Evolutionary conservation across 1,140 invertebrate genomes (phyloP).

Genomic region (Drosophila triauraria): DNA sequence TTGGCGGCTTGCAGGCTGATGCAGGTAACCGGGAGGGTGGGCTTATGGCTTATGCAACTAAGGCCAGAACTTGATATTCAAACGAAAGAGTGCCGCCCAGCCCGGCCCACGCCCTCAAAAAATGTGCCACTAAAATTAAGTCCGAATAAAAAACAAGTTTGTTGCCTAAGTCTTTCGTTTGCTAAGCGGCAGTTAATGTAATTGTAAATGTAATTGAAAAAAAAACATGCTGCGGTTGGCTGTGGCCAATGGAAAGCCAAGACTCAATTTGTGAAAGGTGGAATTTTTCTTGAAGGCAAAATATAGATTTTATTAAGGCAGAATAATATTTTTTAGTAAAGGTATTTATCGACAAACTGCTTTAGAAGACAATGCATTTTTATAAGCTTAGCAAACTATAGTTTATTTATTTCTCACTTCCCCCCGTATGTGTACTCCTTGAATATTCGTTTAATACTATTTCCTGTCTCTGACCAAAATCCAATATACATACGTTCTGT

Average conservation of each 20-base stretch:
- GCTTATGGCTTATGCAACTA: conserved; percentile 50
- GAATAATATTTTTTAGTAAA: neutral
- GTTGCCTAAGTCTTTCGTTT: conserved; percentile 73
- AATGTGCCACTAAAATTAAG: conserved; percentile 29
- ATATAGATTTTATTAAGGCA: no score
- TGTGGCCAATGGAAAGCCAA: conserved; percentile 16
- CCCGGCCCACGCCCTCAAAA: conserved; percentile 35
- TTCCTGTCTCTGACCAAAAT: conserved; percentile 17
- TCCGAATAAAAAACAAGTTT: conserved; percentile 59
- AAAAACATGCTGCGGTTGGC: conserved; percentile 16
- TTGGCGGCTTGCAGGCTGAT: conserved; percentile 44
- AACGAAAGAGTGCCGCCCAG: conserved; percentile 33
- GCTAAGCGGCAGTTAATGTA: conserved; percentile 25
- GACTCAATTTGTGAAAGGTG: conserved; percentile 21
- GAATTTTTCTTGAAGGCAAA: neutral
- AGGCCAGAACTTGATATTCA: conserved; percentile 76
- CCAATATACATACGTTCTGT: neutral
- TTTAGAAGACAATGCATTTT: no score
- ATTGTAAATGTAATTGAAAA: conserved; percentile 45
- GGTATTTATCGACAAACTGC: no score
- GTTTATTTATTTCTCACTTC: neutral
- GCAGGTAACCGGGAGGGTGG: conserved; percentile 45
- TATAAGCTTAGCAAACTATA: no score
- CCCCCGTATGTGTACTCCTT: no score
- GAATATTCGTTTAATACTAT: neutral